Evolutionary conservation across 1,140 invertebrate species (phyloP).

Genomic region (Bombus breviceps): DNA sequence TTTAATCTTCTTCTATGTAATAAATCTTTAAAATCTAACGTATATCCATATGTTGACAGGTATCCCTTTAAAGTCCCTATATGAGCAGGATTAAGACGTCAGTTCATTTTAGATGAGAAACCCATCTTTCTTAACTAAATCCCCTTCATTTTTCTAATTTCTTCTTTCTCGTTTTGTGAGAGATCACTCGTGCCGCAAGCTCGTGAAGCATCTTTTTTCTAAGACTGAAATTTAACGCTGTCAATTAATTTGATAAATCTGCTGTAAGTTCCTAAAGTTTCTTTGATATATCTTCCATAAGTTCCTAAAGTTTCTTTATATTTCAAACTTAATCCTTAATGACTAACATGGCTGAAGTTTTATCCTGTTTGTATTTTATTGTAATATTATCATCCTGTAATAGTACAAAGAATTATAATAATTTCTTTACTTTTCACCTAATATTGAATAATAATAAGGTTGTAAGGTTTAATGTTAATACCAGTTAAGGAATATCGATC

Average conservation of each 20-base stretch:
- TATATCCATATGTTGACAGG: constrained; percentile 20
- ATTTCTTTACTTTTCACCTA: too few relatives aligned
- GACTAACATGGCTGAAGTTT: too few relatives aligned
- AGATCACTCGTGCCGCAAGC: neutral
- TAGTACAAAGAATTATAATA: too few relatives aligned
- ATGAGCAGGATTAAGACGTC: constrained; percentile 36
- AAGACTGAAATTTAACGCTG: neutral
- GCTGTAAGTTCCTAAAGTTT: too few relatives aligned
- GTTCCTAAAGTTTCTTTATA: too few relatives aligned
- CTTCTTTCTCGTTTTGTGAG: neutral
- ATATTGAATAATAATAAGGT: too few relatives aligned
- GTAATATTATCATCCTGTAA: too few relatives aligned
- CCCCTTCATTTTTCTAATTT: constrained; percentile 16
- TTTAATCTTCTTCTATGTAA: constrained; percentile 29
- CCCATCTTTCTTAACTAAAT: neutral
- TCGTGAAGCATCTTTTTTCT: neutral
- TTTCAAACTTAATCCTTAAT: too few relatives aligned
- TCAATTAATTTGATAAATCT: neutral
- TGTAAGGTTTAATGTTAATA: neutral
- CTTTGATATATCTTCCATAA: too few relatives aligned
- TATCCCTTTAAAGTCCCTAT: constrained; percentile 21
- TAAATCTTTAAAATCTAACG: constrained; percentile 19
- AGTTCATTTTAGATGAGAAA: constrained; percentile 23
- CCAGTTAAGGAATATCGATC: neutral
- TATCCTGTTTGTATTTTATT: too few relatives aligned